Evolutionary conservation across 2,797 vertebrate genomes (phyloP).

Genomic region (Anas flavirostris): DNA sequence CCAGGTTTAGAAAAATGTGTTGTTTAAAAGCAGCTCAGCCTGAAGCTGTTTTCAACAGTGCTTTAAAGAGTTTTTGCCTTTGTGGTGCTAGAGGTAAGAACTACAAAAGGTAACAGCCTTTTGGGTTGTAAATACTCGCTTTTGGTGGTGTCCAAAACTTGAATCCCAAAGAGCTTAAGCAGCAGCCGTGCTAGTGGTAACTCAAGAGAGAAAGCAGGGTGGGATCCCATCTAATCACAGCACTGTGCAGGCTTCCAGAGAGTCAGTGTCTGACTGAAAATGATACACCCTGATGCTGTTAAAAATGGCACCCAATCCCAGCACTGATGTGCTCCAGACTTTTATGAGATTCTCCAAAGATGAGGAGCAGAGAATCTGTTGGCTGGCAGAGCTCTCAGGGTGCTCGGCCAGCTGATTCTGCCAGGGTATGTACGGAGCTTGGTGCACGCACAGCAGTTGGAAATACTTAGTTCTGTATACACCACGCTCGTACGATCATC

Average conservation of each 20-base stretch:
- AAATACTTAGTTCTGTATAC: slow-evolving; percentile 49
- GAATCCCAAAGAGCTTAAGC: background rate
- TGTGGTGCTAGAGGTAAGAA: background rate
- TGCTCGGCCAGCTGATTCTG: background rate
- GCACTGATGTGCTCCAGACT: background rate
- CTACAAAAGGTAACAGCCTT: background rate
- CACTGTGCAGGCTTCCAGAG: slow-evolving; percentile 16
- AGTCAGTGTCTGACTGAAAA: slow-evolving; percentile 10
- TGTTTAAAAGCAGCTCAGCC: background rate
- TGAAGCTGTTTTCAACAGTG: background rate
- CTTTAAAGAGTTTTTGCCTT: background rate
- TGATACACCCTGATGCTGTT: background rate
- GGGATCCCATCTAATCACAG: slow-evolving; percentile 16
- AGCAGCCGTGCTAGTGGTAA: background rate
- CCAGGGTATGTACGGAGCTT: slow-evolving; percentile 32
- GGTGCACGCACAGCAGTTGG: slow-evolving; percentile 22
- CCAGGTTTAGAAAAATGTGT: background rate
- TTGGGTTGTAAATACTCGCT: background rate
- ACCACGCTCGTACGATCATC: background rate
- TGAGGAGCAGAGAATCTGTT: background rate
- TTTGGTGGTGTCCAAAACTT: background rate
- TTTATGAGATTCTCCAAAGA: background rate
- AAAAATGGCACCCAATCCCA: background rate
- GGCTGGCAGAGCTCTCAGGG: background rate
- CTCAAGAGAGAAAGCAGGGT: background rate